Conservation (phyloP, 92 coral and sea anemone species). For the Desmophyllum pertusum region DNA sequence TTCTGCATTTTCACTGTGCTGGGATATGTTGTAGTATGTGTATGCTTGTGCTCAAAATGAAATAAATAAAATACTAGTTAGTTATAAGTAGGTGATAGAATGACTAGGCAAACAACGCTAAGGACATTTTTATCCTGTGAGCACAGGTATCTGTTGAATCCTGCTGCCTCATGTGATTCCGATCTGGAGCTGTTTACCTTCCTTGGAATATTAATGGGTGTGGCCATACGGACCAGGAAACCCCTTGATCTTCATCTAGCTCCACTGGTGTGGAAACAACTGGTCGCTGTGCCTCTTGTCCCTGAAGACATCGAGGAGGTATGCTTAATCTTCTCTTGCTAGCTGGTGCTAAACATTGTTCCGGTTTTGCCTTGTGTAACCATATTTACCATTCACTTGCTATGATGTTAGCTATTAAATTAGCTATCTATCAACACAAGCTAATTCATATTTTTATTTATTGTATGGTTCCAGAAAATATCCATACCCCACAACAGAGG, state of each 20-base stretch:
- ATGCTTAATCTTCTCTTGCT: background rate
- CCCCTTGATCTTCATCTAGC: constrained; percentile 86
- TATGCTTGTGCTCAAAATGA: background rate
- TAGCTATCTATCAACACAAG: too few species aligned
- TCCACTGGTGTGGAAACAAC: constrained; percentile 86
- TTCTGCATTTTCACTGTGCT: background rate
- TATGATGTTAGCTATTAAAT: too few species aligned
- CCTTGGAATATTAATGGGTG: constrained; percentile 83
- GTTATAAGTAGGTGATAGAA: background rate
- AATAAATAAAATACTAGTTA: background rate
- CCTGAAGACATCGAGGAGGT: constrained; percentile 94
- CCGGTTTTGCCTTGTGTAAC: background rate
- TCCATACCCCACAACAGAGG: too few species aligned
- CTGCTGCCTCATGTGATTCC: constrained; percentile 65
- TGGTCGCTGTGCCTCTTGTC: constrained; percentile 75
- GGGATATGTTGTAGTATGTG: too few species aligned
- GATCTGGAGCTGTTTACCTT: constrained; percentile 77
- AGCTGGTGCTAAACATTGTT: background rate
- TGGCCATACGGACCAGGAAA: constrained; percentile 85
- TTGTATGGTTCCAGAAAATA: too few species aligned
- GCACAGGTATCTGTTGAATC: constrained; percentile 74
- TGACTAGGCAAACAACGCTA: background rate
- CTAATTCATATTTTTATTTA: too few species aligned
- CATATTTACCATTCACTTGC: too few species aligned
- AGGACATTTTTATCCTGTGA: background rate